Evolutionary conservation across 2,888 invertebrate species (phyloP).

Genomic region (Diloba caeruleocephala): DNA sequence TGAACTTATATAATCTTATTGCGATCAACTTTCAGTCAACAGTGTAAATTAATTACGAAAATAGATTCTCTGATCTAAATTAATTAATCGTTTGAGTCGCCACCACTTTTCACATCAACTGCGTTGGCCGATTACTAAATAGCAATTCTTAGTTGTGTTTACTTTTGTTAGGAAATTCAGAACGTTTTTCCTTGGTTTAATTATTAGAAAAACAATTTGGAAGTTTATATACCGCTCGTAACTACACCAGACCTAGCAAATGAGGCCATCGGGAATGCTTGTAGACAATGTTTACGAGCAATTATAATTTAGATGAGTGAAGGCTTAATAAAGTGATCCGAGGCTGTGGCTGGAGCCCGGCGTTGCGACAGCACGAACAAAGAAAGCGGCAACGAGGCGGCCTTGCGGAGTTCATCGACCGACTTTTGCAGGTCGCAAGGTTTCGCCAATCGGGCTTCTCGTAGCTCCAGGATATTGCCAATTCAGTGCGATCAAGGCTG

Average conservation of each 20-base stretch:
- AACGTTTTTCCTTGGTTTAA: constrained; percentile 27
- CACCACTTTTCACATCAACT: constrained; percentile 1
- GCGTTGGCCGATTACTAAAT: constrained; percentile 23
- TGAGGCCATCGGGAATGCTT: constrained; percentile 54
- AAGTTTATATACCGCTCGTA: constrained; percentile 30
- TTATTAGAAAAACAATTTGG: constrained; percentile 34
- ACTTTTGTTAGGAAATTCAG: constrained; percentile 23
- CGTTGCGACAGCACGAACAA: constrained; percentile 86
- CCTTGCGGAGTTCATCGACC: constrained; percentile 88
- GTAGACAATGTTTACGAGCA: constrained; percentile 55
- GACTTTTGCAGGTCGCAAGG: constrained; percentile 88
- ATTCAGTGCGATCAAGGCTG: constrained; percentile 87
- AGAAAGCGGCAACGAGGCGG: constrained; percentile 85
- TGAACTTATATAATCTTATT: no score
- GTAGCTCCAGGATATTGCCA: constrained; percentile 88
- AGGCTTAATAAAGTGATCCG: constrained; percentile 83
- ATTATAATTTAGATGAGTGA: constrained; percentile 81
- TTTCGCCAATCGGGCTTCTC: constrained; percentile 88
- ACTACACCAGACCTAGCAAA: constrained; percentile 48
- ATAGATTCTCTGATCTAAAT: constrained; percentile 8
- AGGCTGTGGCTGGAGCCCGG: constrained; percentile 76
- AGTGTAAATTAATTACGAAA: no score
- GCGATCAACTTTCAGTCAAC: no score
- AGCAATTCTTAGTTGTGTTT: constrained; percentile 17
- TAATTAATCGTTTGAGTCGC: constrained; percentile 4